phyloP scores from a whole-genome alignment of 2,113 vertebrate species.

The Calidris pygmaea region DNA sequence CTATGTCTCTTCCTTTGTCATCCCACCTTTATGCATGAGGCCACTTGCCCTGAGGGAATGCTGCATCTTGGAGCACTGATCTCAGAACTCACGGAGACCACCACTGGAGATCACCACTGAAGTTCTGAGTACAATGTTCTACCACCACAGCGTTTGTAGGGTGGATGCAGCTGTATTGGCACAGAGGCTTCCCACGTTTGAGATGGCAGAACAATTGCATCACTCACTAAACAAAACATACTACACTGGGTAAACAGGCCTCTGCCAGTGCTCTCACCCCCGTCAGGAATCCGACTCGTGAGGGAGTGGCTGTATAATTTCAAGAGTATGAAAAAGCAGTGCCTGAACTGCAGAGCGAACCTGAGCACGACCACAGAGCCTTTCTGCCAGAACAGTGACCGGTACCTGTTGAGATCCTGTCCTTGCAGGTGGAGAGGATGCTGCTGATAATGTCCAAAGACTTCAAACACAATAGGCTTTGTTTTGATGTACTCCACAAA shows the following conservation, averaged over 20 bases:
- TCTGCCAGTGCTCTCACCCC: background rate
- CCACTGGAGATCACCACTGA: background rate
- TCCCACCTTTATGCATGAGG: too few relatives aligned
- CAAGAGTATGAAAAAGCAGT: background rate
- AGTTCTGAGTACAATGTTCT: background rate
- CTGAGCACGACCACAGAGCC: background rate
- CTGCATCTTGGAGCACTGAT: background rate
- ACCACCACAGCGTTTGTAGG: background rate
- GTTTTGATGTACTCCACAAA: constrained; percentile 96
- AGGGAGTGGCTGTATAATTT: background rate
- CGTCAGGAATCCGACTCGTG: background rate
- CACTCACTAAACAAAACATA: background rate
- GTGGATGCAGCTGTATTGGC: background rate
- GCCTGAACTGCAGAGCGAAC: background rate
- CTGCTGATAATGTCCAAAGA: constrained; percentile 97
- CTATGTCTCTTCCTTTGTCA: background rate
- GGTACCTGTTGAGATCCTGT: constrained; percentile 89
- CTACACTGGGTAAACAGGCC: background rate
- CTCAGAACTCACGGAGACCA: background rate
- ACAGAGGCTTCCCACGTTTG: background rate
- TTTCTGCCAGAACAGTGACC: background rate
- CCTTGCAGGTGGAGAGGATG: constrained; percentile 89
- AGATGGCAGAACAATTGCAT: background rate
- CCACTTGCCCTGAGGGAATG: background rate
- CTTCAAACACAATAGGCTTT: constrained; percentile 97